These are phyloP conservation scores for Schlechtendalia chinensis DNA, from an alignment of 1,140 invertebrate genomes.

Conservation along the genomic window DNA sequence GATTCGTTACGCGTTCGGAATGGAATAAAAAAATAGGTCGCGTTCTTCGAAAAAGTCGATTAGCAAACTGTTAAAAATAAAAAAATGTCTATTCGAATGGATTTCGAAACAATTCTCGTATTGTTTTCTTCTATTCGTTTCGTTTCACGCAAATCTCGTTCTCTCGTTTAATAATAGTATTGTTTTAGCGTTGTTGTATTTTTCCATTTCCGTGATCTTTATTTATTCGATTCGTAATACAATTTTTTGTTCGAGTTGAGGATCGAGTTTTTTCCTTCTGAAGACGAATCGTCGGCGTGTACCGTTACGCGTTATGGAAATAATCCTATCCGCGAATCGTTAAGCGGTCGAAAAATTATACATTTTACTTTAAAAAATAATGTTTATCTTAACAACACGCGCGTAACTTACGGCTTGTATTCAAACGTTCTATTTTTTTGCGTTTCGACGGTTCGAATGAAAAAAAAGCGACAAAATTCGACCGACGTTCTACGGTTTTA, in stretches of 20 bases:
- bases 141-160: not conserved
- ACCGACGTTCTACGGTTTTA: too few relatives aligned
- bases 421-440: too few relatives aligned
- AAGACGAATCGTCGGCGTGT: too few relatives aligned
- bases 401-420: too few relatives aligned
- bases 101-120: not conserved
- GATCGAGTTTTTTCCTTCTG: not conserved
- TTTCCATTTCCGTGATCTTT: not conserved
- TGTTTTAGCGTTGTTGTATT: not conserved
- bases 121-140: not conserved
- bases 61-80: not conserved
- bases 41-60: not conserved
- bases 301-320: too few relatives aligned
- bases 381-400: too few relatives aligned
- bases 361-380: too few relatives aligned
- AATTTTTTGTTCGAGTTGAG: not conserved
- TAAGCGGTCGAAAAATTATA: too few relatives aligned
- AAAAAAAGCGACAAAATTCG: too few relatives aligned
- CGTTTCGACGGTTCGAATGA: too few relatives aligned
- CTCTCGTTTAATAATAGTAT: not conserved
- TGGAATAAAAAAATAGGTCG: constrained; percentile 22
- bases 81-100: not conserved
- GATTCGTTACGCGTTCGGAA: constrained; percentile 1
- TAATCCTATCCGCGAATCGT: too few relatives aligned
- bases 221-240: not conserved